A percentile compares a stretch with the other conserved stretches of the same genome.
Evolutionary conservation across 2,888 invertebrate species (phyloP).

Genomic region (Standfussiana lucernea): DNA sequence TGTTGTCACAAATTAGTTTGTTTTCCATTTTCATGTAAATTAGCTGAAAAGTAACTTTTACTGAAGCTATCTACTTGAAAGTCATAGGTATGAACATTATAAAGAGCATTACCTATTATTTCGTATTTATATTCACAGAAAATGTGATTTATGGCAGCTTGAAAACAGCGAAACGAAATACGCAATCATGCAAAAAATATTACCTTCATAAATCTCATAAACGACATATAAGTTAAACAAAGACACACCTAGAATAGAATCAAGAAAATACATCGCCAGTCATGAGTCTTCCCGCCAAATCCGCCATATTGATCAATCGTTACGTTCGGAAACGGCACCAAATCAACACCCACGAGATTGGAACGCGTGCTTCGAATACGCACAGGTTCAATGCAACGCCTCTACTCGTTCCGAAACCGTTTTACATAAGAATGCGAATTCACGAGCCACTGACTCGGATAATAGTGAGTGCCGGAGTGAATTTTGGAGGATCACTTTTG

Average conservation of each 20-base stretch:
- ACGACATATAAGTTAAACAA: constrained; percentile 59
- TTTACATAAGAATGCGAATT: constrained; percentile 88
- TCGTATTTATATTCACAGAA: neutral
- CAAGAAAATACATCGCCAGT: constrained; percentile 64
- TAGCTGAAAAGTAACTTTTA: constrained; percentile 56
- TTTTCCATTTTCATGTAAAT: constrained; percentile 72
- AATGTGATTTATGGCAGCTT: constrained; percentile 5
- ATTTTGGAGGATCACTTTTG: constrained; percentile 76
- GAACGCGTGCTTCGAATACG: constrained; percentile 86
- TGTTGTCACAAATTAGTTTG: constrained; percentile 67
- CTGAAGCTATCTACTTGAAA: constrained; percentile 28
- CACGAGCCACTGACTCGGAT: constrained; percentile 85
- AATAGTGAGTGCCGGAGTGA: constrained; percentile 82
- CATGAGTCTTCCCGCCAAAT: constrained; percentile 66
- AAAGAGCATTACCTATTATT: constrained; percentile 5
- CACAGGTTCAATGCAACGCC: constrained; percentile 71
- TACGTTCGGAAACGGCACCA: constrained; percentile 78
- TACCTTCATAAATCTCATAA: constrained; percentile 54
- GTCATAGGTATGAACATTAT: constrained; percentile 2
- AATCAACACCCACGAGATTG: constrained; percentile 85
- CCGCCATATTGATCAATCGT: constrained; percentile 81
- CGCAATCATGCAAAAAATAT: constrained; percentile 48
- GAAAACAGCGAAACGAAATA: constrained; percentile 28
- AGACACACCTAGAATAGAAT: constrained; percentile 50
- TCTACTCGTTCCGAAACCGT: constrained; percentile 74